Evolutionary conservation across 2,888 invertebrate species (phyloP), one percentile per base, ranked within the genome.

Genomic region (Thumatha senex): DNA sequence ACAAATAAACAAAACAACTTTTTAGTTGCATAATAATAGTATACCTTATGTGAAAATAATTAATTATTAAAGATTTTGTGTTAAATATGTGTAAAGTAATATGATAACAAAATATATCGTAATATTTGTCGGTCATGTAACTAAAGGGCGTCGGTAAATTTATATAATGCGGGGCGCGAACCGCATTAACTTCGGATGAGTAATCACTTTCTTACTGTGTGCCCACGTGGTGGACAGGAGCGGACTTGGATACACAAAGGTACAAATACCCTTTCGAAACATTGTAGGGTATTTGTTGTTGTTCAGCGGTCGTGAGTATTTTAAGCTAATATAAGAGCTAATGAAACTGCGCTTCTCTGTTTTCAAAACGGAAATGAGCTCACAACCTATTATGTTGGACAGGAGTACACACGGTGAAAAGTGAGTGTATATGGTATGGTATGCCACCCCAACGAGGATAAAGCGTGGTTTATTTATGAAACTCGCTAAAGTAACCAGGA

Each of bases 161-260:
- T 56, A 55, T 61, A 63, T 58, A 62, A 60, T 24, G 41, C 13
- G 38, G 53, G 9, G 36, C 49, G 40, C 46, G 39, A 36, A 8
- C n/a, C 39, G 46, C 46, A 39, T 48, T 56, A 47, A 43, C 35
- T 56, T 43, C 40, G 29, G 54, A 9, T 65, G 63, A 58, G 50
- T 62, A 51, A 41, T 56, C 56, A 47, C 48, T 66, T 68, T 50
- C 51, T 47, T 54, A 68, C 61, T 58, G 48, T 40, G 24, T 40
- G 35, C 47, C 40, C 52, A 31, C 48, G 42, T 50, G 54, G 40
- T 12, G 29, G 0, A 40, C 61, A 62, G 57, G 40, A n/a, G 14
- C 38, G 61, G 18, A 55, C 40, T 58, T 29, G 2, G 48, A 42
- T 1, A 9, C 31, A 33, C 1, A 1, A n/a, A 41, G 33, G 46